Conservation (phyloP, 2,888 invertebrate species). For the Tachina grossa region DNA sequence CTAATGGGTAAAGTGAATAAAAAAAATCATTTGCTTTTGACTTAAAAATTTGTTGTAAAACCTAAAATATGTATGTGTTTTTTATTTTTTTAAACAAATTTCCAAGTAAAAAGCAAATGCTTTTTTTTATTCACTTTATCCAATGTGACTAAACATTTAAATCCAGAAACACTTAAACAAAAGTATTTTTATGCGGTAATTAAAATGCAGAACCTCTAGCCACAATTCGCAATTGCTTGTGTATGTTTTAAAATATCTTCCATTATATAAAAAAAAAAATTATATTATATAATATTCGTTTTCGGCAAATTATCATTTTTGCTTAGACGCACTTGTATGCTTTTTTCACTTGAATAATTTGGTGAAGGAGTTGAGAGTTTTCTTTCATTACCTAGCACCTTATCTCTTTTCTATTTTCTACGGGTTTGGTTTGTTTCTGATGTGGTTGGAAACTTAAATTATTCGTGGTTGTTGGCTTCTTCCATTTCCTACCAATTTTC, state of each 20-base stretch:
- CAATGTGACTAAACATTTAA: too few relatives aligned
- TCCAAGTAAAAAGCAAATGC: too few relatives aligned
- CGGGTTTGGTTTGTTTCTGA: slow-evolving; percentile 29
- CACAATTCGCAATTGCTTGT: background rate
- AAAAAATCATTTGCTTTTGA: too few relatives aligned
- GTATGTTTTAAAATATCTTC: background rate
- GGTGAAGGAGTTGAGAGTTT: slow-evolving; percentile 53
- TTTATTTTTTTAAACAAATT: too few relatives aligned
- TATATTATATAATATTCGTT: slow-evolving; percentile 21
- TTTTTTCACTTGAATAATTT: slow-evolving; percentile 24
- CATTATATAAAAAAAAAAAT: background rate
- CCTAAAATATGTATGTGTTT: too few relatives aligned
- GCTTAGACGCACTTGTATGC: background rate
- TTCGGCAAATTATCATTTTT: background rate
- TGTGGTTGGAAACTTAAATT: slow-evolving; percentile 61
- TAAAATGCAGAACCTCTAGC: background rate
- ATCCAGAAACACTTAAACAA: too few relatives aligned
- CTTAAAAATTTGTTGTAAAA: too few relatives aligned
- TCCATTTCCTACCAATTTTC: slow-evolving; percentile 20
- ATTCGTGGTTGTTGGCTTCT: slow-evolving; percentile 62
- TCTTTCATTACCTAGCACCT: slow-evolving; percentile 58
- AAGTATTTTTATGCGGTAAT: background rate
- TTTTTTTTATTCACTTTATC: too few relatives aligned
- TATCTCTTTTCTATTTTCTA: slow-evolving; percentile 25
- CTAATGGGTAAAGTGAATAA: too few relatives aligned